phyloP scores from a whole-genome alignment of 1,140 invertebrate species.

The Atta colombica region DNA sequence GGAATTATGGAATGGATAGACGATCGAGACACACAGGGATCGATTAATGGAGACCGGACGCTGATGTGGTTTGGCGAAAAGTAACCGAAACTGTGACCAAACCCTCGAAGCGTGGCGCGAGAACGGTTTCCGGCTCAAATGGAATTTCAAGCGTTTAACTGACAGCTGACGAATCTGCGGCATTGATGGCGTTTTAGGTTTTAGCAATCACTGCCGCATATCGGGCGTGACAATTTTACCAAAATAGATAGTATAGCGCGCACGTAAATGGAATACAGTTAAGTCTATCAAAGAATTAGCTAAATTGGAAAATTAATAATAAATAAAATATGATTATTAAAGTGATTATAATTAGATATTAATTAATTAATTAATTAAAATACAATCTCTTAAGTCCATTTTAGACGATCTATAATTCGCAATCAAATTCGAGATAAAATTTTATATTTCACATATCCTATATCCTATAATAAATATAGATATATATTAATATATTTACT shows the following conservation, averaged over 20 bases:
- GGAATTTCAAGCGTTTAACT: slow-evolving; percentile 60
- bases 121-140: slow-evolving; percentile 55
- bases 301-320: background rate
- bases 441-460: too few relatives aligned
- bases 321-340: background rate
- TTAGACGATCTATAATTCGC: too few relatives aligned
- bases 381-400: too few relatives aligned
- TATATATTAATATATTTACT: too few relatives aligned
- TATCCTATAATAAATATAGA: too few relatives aligned
- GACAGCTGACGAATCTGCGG: slow-evolving; percentile 44
- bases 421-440: too few relatives aligned
- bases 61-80: slow-evolving; percentile 76
- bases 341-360: too few relatives aligned
- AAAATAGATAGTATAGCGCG: background rate
- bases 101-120: slow-evolving; percentile 25
- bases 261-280: background rate
- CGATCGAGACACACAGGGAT: slow-evolving; percentile 67
- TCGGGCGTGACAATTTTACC: slow-evolving; percentile 26
- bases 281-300: background rate
- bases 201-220: slow-evolving; percentile 13
- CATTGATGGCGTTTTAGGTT: slow-evolving; percentile 41
- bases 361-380: too few relatives aligned
- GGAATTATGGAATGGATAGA: slow-evolving; percentile 74
- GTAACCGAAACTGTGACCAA: slow-evolving; percentile 70
- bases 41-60: slow-evolving; percentile 77